Evolutionary conservation across 2,888 invertebrate species (phyloP).

Genomic region (Drosophila testacea): DNA sequence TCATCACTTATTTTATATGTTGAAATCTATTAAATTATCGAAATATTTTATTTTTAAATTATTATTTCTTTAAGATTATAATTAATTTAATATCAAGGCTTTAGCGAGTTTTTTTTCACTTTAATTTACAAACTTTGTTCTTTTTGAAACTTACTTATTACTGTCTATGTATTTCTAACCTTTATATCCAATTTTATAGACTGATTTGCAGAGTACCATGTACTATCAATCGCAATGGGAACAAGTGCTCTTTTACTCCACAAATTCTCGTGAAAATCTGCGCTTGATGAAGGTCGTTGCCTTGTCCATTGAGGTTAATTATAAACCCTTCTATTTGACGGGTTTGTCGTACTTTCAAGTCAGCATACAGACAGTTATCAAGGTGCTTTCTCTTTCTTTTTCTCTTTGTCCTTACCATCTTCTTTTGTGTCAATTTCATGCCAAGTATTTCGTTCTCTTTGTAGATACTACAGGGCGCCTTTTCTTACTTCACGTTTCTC

Average conservation of each 20-base stretch:
- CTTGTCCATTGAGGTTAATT: constrained; percentile 69
- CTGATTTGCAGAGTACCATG: constrained; percentile 70
- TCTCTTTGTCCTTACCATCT: background rate
- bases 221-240: constrained; percentile 79
- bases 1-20: no score
- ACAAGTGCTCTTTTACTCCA: constrained; percentile 62
- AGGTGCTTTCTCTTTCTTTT: constrained; percentile 46
- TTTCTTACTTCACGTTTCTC: constrained; percentile 80
- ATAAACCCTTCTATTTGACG: constrained; percentile 68
- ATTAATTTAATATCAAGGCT: no score
- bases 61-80: no score
- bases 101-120: no score
- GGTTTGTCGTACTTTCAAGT: constrained; percentile 77
- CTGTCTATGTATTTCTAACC: background rate
- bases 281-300: constrained; percentile 69
- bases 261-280: constrained; percentile 65
- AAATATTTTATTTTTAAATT: no score
- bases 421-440: background rate
- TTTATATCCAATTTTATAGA: constrained; percentile 45
- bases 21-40: no score
- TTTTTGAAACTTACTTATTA: background rate
- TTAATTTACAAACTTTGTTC: no score
- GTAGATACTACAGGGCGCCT: constrained; percentile 77
- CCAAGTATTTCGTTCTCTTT: background rate
- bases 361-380: constrained; percentile 67